Conservation (phyloP, 1,140 invertebrate species). For the Bicyclus anynana region DNA sequence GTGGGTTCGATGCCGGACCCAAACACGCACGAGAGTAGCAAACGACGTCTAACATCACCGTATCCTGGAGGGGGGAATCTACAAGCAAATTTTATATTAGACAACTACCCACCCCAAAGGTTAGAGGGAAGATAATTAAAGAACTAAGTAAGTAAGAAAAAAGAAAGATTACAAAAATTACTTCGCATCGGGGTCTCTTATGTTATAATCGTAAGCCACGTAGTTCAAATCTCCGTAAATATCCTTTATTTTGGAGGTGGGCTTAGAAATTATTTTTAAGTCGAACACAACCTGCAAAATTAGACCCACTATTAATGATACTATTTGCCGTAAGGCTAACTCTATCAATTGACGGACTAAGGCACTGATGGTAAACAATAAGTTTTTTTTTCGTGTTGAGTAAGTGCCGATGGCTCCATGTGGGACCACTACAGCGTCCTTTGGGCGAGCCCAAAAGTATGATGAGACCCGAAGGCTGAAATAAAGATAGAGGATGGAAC, state of each 20-base stretch:
- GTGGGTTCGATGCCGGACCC: conserved; percentile 35
- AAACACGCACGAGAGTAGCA: conserved; percentile 33
- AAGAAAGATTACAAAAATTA: conserved; percentile 21
- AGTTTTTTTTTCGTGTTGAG: too few species aligned
- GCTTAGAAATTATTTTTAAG: conserved; percentile 31
- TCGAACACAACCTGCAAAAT: conserved; percentile 35
- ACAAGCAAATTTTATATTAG: not conserved
- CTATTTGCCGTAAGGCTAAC: too few species aligned
- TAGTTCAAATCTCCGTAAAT: conserved; percentile 36
- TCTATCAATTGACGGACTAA: too few species aligned
- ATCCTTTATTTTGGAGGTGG: conserved; percentile 32
- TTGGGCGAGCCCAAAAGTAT: too few species aligned
- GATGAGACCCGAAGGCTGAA: too few species aligned
- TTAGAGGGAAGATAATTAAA: not conserved
- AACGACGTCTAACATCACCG: conserved; percentile 29
- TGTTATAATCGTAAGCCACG: conserved; percentile 33
- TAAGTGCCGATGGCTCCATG: too few species aligned
- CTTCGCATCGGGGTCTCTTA: conserved; percentile 34
- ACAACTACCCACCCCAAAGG: not conserved
- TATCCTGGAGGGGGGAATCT: conserved; percentile 37
- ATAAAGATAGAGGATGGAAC: too few species aligned
- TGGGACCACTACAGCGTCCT: too few species aligned
- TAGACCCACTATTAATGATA: not conserved
- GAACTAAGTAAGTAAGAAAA: too few species aligned
- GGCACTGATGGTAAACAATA: too few species aligned